Base-by-base conservation (phyloP, 2,888 invertebrate genomes). In the Polyommatus iphigenia region DNA sequence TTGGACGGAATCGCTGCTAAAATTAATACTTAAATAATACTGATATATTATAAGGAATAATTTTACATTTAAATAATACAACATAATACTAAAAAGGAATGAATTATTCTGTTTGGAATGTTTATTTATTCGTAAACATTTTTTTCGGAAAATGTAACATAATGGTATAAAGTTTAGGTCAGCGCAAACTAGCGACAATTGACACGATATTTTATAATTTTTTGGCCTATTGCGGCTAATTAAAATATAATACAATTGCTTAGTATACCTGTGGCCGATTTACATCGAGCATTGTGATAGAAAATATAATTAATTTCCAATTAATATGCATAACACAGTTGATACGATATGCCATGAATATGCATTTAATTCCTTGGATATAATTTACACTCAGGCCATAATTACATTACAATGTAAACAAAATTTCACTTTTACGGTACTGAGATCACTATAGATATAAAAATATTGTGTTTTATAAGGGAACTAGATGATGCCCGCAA, bases 1-100 rank as follows among this genome's bases (percentile, higher is more conserved):
- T 93, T 92, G 93, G 93, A 91, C 91, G 93, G 91, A 91, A 87
- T 84, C 84, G 83, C 87, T 87, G 81, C 79, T 79, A 80, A 79
- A 78, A 78, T 71, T 79, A 77, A 79, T 81, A 81, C 82, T 84
- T 84, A 85, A 79, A 80, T 77, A 85, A 85, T 85, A 85, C 84
- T 85, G 85, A 83, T 82, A 83, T 24, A 46, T n/a, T n/a, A 32
- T 29, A 67, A 67, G 6, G 67, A 67, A 32, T 67, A 67, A 67
- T 32, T 67, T 13, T 67, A 67, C 29, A 67, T 18, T 29, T 67
- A 67, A 29, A 67, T 15, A 67, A 67, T 67, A 67, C 10, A 67
- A 29, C 3, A 18, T 29, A 15, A 29, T 29, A 29, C 20, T 67
- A 24, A 4, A 46, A 24, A 67, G 20, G 7, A 59, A 24, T 62